Conservation (phyloP, 1,140 invertebrate genomes). For the Aphidius ervi region DNA sequence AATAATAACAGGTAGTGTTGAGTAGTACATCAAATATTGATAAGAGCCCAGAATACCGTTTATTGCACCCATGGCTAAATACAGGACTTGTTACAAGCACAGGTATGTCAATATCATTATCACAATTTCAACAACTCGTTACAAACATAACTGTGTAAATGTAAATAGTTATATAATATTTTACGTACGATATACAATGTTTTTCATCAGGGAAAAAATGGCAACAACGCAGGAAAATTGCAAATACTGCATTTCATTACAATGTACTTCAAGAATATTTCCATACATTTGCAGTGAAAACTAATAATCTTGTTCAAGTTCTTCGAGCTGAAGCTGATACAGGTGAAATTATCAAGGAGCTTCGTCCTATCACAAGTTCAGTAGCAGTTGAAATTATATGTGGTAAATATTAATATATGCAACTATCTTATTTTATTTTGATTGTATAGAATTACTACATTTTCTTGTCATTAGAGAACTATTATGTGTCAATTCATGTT, state of each 20-base stretch:
- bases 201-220: constrained; percentile 65
- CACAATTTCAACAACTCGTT: too few species aligned
- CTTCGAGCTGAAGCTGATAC: constrained; percentile 44
- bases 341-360: constrained; percentile 46
- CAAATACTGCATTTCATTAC: constrained; percentile 86
- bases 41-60: too few species aligned
- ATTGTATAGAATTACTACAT: too few species aligned
- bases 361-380: constrained; percentile 57
- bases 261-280: constrained; percentile 75
- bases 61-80: too few species aligned
- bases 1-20: not conserved
- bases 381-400: constrained; percentile 66
- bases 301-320: constrained; percentile 51
- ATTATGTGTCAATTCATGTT: constrained; percentile 55
- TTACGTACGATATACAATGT: too few species aligned
- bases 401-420: constrained; percentile 42
- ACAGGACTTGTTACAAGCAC: too few species aligned
- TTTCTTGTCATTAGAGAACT: constrained; percentile 55
- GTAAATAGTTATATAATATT: too few species aligned
- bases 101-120: not conserved
- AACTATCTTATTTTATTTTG: too few species aligned
- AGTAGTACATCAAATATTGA: too few species aligned
- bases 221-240: constrained; percentile 67
- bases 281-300: constrained; percentile 64
- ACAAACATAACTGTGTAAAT: too few species aligned